These are phyloP conservation scores for Leptatherina wallacei DNA, from an alignment of 2,797 vertebrate species.

Conservation along the genomic window DNA sequence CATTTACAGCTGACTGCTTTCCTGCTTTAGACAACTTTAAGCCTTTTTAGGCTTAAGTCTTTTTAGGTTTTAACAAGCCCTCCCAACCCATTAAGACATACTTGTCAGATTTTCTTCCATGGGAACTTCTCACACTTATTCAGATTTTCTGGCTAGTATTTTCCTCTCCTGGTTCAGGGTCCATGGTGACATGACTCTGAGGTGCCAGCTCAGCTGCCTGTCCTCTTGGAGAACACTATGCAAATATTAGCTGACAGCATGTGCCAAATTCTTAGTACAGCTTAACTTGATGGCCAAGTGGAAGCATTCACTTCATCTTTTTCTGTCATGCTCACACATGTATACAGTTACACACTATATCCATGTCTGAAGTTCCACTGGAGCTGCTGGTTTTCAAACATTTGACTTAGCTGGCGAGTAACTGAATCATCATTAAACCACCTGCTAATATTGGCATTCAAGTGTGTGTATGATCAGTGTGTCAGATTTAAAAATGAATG, in stretches of 20 bases:
- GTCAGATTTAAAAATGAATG: conserved; percentile 8
- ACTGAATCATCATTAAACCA: conserved; percentile 33
- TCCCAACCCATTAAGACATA: background rate
- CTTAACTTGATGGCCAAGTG: background rate
- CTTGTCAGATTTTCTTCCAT: background rate
- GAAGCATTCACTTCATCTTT: conserved; percentile 1
- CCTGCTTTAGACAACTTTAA: no score
- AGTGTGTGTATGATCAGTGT: conserved; percentile 32
- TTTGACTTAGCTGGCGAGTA: conserved; percentile 23
- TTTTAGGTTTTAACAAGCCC: background rate
- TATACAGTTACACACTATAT: conserved; percentile 17
- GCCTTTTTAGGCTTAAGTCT: background rate
- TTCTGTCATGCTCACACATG: background rate
- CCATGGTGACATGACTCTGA: conserved; percentile 28
- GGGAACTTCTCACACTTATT: background rate
- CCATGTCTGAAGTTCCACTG: conserved; percentile 20
- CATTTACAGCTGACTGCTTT: background rate
- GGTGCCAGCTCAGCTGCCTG: conserved; percentile 6
- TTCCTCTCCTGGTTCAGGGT: conserved; percentile 5
- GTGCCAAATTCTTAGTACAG: conserved; percentile 37
- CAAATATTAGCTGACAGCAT: conserved; percentile 27
- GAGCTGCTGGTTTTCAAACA: conserved; percentile 2
- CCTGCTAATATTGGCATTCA: conserved; percentile 27
- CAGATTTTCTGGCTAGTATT: background rate
- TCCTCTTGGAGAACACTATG: conserved; percentile 24